Conservation (phyloP, 2,888 invertebrate genomes). For the Petrolisthes cinctipes region DNA sequence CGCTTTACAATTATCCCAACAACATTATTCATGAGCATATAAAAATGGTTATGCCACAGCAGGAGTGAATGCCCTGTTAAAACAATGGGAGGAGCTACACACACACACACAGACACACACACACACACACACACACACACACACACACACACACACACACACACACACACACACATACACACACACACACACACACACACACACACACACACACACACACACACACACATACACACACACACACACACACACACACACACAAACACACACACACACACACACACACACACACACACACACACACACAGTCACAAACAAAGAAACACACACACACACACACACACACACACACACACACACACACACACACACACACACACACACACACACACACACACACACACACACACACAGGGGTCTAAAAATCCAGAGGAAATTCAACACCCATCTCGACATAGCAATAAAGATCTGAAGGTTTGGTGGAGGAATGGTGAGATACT, state of each 20-base stretch:
- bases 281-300: not conserved
- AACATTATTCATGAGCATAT: too few relatives aligned
- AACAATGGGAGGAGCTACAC: not conserved
- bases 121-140: not conserved
- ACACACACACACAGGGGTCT: too few relatives aligned
- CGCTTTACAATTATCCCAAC: too few relatives aligned
- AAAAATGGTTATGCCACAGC: too few relatives aligned
- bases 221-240: not conserved
- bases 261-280: not conserved
- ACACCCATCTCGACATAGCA: too few relatives aligned
- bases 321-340: not conserved
- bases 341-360: not conserved
- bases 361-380: not conserved
- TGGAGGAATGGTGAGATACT: too few relatives aligned
- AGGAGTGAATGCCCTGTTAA: too few relatives aligned
- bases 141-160: not conserved
- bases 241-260: not conserved
- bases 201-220: too few relatives aligned
- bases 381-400: not conserved
- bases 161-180: not conserved
- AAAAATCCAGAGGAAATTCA: too few relatives aligned
- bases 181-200: not conserved
- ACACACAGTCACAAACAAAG: too few relatives aligned
- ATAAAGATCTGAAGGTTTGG: too few relatives aligned
- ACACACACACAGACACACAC: not conserved